Percentiles rank a stretch among this genome's conserved stretches.
Evolutionary conservation across 2,113 vertebrate genomes (phyloP).

Genomic region (Myxocyprinus asiaticus): DNA sequence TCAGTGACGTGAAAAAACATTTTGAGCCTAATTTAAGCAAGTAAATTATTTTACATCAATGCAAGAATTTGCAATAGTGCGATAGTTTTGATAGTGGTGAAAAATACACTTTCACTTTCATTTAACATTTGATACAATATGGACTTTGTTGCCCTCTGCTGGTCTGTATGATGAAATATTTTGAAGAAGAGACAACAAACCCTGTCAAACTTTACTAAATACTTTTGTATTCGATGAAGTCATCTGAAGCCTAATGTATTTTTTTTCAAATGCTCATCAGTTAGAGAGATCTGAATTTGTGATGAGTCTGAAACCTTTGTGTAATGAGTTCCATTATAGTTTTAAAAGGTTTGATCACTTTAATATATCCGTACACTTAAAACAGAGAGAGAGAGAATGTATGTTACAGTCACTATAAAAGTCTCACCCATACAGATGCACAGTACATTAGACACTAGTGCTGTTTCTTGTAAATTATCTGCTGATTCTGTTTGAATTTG

Average conservation of each 20-base stretch:
- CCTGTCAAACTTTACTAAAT: background rate
- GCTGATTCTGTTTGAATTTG: background rate
- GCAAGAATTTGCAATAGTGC: too few species aligned
- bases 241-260: background rate
- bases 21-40: too few species aligned
- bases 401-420: background rate
- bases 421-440: background rate
- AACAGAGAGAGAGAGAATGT: background rate
- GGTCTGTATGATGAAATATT: background rate
- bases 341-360: slow-evolving; percentile 3
- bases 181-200: background rate
- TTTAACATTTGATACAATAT: background rate
- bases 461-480: background rate
- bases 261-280: slow-evolving; percentile 1
- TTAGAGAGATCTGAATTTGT: slow-evolving; percentile 11
- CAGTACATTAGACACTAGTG: background rate
- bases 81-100: too few species aligned
- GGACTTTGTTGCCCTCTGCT: background rate
- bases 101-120: too few species aligned
- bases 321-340: slow-evolving; percentile 42
- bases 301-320: slow-evolving; percentile 1
- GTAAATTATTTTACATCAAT: too few species aligned
- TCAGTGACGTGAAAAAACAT: too few species aligned
- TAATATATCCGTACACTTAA: background rate
- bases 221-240: background rate